Percentiles rank a stretch among this genome's conserved stretches.
Evolutionary conservation across 2,113 vertebrate species (phyloP).

Genomic region (Xiphophorus hellerii): DNA sequence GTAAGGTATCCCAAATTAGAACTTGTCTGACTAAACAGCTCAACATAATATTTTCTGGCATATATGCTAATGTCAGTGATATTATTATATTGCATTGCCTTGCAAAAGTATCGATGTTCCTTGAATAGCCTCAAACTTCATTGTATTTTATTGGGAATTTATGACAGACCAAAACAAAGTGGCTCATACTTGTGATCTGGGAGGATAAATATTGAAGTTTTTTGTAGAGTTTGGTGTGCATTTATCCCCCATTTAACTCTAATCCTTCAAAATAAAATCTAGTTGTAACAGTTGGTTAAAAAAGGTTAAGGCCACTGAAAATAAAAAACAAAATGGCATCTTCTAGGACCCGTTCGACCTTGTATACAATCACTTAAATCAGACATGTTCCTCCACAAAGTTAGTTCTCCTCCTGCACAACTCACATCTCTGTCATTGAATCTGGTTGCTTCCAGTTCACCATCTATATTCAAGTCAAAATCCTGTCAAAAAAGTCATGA

Average conservation of each 20-base stretch:
- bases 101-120: neutral
- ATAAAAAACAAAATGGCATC: too few relatives aligned
- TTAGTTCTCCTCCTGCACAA: too few relatives aligned
- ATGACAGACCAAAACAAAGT: neutral
- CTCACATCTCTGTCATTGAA: too few relatives aligned
- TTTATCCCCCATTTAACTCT: too few relatives aligned
- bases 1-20: slow-evolving; percentile 73
- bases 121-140: neutral
- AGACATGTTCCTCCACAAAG: too few relatives aligned
- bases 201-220: neutral
- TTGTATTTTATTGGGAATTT: neutral
- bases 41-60: slow-evolving; percentile 34
- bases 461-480: too few relatives aligned
- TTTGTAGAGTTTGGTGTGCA: neutral
- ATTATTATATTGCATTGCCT: neutral
- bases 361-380: too few relatives aligned
- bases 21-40: slow-evolving; percentile 34
- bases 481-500: too few relatives aligned
- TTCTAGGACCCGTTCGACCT: too few relatives aligned
- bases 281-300: neutral
- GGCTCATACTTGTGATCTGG: neutral
- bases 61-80: slow-evolving; percentile 27
- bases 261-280: neutral
- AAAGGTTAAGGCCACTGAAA: too few relatives aligned
- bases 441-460: too few relatives aligned